A percentile compares a stretch with the other conserved stretches of the same genome.
phyloP scores from a whole-genome alignment of 2,797 vertebrate genomes.

The Thamnophis elegans region DNA sequence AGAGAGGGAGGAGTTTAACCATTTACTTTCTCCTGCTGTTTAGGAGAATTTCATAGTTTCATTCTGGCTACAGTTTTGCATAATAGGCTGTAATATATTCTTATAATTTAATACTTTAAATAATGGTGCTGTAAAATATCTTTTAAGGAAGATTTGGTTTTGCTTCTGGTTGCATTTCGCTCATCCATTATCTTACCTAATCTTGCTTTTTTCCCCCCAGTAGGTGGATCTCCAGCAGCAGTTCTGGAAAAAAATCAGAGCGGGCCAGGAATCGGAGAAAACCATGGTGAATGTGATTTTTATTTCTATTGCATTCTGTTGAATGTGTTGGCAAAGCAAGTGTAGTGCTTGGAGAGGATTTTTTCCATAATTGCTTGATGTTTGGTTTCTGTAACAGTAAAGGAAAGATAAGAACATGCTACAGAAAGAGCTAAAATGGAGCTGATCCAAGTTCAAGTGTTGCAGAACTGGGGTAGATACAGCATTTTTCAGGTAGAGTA shows the following conservation, averaged over 20 bases:
- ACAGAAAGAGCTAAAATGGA: not conserved
- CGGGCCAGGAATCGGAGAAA: not conserved
- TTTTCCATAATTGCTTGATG: not conserved
- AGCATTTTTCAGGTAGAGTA: not conserved
- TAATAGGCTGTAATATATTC: not conserved
- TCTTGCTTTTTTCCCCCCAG: not conserved
- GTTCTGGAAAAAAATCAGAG: not conserved
- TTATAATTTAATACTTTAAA: not conserved
- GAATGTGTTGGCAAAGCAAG: not conserved
- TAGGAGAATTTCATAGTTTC: not conserved
- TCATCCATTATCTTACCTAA: not conserved
- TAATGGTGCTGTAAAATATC: no score
- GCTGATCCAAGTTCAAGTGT: no score
- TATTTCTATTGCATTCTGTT: not conserved
- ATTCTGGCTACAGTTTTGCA: not conserved
- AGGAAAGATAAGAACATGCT: not conserved
- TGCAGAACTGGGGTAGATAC: no score
- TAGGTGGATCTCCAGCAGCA: constrained; percentile 6
- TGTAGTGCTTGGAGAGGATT: not conserved
- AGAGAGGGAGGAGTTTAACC: not conserved
- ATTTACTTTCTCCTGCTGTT: not conserved
- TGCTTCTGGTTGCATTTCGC: not conserved
- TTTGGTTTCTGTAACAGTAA: not conserved
- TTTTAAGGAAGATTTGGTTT: not conserved
- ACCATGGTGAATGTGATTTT: constrained; percentile 13